Conservation (phyloP, 2,888 invertebrate species). For the Pyrrhia umbra region DNA sequence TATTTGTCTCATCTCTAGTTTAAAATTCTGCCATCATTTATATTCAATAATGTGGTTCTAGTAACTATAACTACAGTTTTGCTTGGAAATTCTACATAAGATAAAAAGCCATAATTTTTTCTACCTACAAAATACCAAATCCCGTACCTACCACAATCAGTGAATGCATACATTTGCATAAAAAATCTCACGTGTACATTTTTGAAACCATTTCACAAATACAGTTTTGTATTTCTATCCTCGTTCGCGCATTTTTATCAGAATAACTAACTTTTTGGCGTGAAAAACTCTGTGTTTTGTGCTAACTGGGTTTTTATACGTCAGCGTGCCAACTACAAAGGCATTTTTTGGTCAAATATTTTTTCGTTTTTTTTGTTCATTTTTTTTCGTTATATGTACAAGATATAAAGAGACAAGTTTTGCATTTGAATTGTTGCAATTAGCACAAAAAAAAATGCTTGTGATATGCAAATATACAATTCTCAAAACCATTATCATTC, state of each 20-base stretch:
- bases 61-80: too few relatives aligned
- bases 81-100: too few relatives aligned
- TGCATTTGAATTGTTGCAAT: conserved; percentile 25
- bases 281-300: conserved; percentile 21
- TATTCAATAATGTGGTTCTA: too few relatives aligned
- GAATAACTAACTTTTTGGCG: conserved; percentile 39
- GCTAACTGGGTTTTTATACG: conserved; percentile 21
- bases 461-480: not conserved
- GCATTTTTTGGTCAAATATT: too few relatives aligned
- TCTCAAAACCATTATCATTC: not conserved
- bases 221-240: conserved; percentile 28
- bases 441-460: not conserved
- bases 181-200: not conserved
- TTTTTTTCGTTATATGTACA: not conserved
- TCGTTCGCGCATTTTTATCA: conserved; percentile 20
- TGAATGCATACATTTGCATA: conserved; percentile 28
- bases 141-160: conserved; percentile 16
- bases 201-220: conserved; percentile 23
- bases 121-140: conserved; percentile 16
- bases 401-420: conserved; percentile 31
- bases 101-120: too few relatives aligned
- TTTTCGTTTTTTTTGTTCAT: not conserved
- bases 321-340: conserved; percentile 32
- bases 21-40: too few relatives aligned
- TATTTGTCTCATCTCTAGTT: too few relatives aligned